Evolutionary conservation across 1,140 invertebrate genomes (phyloP).

Genomic region (Bathynomus jamesi): DNA sequence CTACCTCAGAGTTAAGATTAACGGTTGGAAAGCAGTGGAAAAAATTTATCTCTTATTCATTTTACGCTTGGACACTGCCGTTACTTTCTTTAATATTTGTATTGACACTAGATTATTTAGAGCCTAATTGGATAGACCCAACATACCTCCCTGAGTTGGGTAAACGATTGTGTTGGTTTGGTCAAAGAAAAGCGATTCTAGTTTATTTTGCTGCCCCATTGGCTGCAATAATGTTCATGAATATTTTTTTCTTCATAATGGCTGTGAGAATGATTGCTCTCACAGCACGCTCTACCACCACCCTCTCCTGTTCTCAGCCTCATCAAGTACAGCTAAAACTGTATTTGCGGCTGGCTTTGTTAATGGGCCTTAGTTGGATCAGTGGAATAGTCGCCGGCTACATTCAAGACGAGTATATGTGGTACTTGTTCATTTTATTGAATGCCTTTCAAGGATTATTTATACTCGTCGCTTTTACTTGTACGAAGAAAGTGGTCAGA

Average conservation of each 20-base stretch:
- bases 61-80: slow-evolving; percentile 51
- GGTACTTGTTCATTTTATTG: slow-evolving; percentile 50
- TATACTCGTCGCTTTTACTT: slow-evolving; percentile 54
- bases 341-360: slow-evolving; percentile 50
- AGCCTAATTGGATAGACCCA: slow-evolving; percentile 40
- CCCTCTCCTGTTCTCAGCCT: slow-evolving; percentile 39
- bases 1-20: slow-evolving; percentile 48
- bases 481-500: slow-evolving; percentile 40
- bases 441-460: slow-evolving; percentile 55
- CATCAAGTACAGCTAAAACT: slow-evolving; percentile 47
- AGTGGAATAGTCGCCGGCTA: slow-evolving; percentile 48
- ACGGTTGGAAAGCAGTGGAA: slow-evolving; percentile 43
- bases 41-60: slow-evolving; percentile 48
- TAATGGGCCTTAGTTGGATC: slow-evolving; percentile 53
- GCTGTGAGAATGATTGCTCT: slow-evolving; percentile 50
- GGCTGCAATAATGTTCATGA: slow-evolving; percentile 46
- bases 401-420: slow-evolving; percentile 44
- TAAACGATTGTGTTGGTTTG: slow-evolving; percentile 50
- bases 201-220: slow-evolving; percentile 51
- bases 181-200: slow-evolving; percentile 47
- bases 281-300: slow-evolving; percentile 44
- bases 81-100: slow-evolving; percentile 46
- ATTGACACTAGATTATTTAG: slow-evolving; percentile 46
- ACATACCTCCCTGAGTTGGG: slow-evolving; percentile 47
- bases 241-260: slow-evolving; percentile 48